Evolutionary conservation across 2,113 vertebrate genomes (phyloP), one percentile per base, ranked within the genome.

Genomic region (Hystrix cristata): DNA sequence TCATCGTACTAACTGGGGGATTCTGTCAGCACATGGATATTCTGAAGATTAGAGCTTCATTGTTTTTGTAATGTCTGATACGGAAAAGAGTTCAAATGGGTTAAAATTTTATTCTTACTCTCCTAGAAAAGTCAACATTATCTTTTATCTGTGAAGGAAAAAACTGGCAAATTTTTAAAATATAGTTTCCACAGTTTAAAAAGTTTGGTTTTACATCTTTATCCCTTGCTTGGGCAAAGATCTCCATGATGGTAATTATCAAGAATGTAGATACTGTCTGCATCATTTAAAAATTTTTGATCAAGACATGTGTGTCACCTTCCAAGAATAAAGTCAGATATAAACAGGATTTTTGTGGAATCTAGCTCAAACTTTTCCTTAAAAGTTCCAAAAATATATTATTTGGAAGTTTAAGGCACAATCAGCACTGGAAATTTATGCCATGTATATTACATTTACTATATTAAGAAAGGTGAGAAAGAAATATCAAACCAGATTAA

Each of bases 11-110:
- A 67, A 29, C 14, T 3, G 11, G 60, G 23, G 27, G 53, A 88
- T 27, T 51, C 15, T 46, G 29, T 64, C 29, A 94, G 82, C 71
- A 81, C 0, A 0, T 31, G 25, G 34, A 71, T 15, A 48, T 62
- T 90, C 78, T 27, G 43, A 93, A 95, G 55, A 91, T 65, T 48
- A 76, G 38, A 18, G 0, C 12, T 79, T 74, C 25, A 82, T n/a
- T n/a, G 67, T 34, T 62, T 95, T 91, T 90, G 55, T 97, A 95
- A 88, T 34, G 87, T 55, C 16, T 95, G 27, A 87, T 51, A 81
- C 15, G 3, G 51, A 84, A 88, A 96, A 80, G 72, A 87, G 15
- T 90, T 91, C 46, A 92, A 96, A 62, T 67, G 55, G 57, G 34
- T 92, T 93, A 60, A 80, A 88, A 80, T 51, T 93, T 19, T 71